These are phyloP conservation scores for Asbolus verrucosus DNA, from an alignment of 1,140 invertebrate species.

Conservation along the genomic window DNA sequence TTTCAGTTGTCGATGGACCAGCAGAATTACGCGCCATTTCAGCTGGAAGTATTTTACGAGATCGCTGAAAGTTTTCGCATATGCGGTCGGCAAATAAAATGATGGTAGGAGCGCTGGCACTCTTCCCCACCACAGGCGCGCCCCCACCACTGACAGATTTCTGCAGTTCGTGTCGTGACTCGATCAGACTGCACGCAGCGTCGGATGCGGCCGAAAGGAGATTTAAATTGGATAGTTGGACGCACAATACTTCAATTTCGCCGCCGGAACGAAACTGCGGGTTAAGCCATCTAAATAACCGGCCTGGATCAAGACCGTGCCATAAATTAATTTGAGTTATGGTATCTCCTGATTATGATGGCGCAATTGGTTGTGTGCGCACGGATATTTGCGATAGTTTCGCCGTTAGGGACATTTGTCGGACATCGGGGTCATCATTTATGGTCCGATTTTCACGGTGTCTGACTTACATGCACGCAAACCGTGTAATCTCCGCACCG, in stretches of 20 bases:
- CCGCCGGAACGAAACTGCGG: neutral
- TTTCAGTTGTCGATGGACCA: too few species aligned
- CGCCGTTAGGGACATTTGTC: conserved; percentile 37
- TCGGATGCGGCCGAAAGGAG: neutral
- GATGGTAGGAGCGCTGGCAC: too few species aligned
- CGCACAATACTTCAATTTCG: too few species aligned
- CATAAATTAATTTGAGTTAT: conserved; percentile 41
- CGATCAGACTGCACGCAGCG: neutral
- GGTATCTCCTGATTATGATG: conserved; percentile 28
- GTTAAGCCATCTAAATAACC: neutral
- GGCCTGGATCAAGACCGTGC: neutral
- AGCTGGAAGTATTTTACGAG: too few species aligned
- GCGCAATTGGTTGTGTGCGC: conserved; percentile 16
- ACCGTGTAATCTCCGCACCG: neutral
- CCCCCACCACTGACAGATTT: too few species aligned
- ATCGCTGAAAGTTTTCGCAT: neutral
- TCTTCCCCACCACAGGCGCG: too few species aligned
- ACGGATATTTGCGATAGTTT: conserved; percentile 43
- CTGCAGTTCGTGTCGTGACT: too few species aligned
- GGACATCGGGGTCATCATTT: conserved; percentile 25
- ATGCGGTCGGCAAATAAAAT: too few species aligned
- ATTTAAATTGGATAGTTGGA: neutral
- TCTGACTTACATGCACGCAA: conserved; percentile 14
- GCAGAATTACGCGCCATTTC: too few species aligned
- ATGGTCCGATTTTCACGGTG: conserved; percentile 20